Evolutionary conservation across 2,797 vertebrate species (phyloP), one percentile per base, ranked within the genome.

Genomic region (Sebastes goodei): DNA sequence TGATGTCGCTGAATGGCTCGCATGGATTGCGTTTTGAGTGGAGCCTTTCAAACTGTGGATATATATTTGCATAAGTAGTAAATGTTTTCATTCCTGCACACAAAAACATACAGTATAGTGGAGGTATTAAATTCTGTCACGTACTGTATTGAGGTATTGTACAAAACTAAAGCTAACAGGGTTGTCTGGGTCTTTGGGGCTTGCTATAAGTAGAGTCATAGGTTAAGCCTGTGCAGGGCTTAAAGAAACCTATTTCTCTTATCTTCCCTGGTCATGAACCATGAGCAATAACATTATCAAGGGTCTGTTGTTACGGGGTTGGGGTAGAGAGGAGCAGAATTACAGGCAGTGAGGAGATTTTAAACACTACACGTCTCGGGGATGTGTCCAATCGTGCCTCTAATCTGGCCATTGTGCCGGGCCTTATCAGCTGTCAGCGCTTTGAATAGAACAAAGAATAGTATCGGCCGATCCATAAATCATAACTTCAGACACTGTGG

Each of bases 241-340:
- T 94, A 95, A 93, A 93, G 92, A 95, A 96, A 95, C 93, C 93
- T 94, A 95, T 96, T 96, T 96, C 94, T 96, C 94, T 95, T 96
- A 95, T 96, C 95, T 95, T 86, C 68, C 68, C 86, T 91, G 93
- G 92, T 94, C 93, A 87, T 94, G 94, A 96, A 94, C 94, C 91
- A 81, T 88, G 93, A 93, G 95, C 94, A 95, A 94, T 95, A 95
- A 95, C 93, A 95, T 95, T 96, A 95, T 95, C 94, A 94, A 91
- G 92, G 89, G 89, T 91, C 90, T 95, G 93, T 95, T 96, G 94
- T 95, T 94, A 94, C 90, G 90, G 88, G 84, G 79, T 76, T 77
- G 87, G 82, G 86, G 49, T 85, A 78, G 87, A 90, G 81, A 88
- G 90, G 84, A 89, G 93, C 88, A 87, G 93, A 93, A 95, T 95